phyloP scores from a whole-genome alignment of 2,113 vertebrate genomes.

The Anarrhichthys ocellatus region DNA sequence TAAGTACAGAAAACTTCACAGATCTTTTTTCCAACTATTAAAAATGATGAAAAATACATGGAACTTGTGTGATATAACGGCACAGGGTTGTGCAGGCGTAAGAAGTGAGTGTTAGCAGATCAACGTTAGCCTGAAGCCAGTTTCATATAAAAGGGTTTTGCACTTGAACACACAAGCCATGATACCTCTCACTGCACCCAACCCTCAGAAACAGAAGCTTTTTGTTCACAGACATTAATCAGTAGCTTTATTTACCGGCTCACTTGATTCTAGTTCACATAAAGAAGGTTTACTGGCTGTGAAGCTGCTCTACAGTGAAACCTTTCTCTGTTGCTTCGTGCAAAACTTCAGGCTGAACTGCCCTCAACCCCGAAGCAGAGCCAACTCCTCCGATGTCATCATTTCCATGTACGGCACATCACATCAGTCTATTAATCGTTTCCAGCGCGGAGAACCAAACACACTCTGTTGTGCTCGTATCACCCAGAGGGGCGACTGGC shows the following conservation, averaged over 20 bases:
- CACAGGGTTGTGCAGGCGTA: constrained; percentile 10
- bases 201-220: not conserved
- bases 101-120: not conserved
- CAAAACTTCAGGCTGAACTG: not conserved
- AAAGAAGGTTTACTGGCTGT: not conserved
- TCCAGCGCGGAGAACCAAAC: constrained; percentile 1
- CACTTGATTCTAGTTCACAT: not conserved
- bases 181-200: not conserved
- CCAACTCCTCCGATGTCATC: constrained; percentile 10
- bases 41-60: not conserved
- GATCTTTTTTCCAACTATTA: not conserved
- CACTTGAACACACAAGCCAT: constrained; percentile 1
- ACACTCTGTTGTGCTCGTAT: not conserved
- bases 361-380: not conserved
- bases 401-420: not conserved
- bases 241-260: not conserved
- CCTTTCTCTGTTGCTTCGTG: not conserved
- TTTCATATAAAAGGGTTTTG: not conserved
- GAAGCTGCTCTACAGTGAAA: not conserved
- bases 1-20: not conserved
- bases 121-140: not conserved
- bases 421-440: constrained; percentile 10
- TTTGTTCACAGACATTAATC: not conserved
- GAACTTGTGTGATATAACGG: not conserved
- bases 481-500: not conserved